phyloP scores from a whole-genome alignment of 1,140 invertebrate genomes.

The Atta colombica region DNA sequence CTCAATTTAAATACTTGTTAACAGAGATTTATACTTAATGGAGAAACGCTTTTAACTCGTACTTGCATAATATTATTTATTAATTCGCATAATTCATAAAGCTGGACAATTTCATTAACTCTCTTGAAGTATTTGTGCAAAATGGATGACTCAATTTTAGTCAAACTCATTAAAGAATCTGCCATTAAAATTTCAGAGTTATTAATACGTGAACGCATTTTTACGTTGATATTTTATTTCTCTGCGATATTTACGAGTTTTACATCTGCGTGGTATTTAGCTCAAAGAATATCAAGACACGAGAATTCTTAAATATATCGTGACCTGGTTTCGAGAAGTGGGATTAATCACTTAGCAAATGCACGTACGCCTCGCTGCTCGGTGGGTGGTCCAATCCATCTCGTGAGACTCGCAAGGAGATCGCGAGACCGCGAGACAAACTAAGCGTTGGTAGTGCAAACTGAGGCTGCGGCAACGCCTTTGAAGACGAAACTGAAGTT shows the following conservation, averaged over 20 bases:
- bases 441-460: conserved; percentile 46
- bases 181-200: neutral
- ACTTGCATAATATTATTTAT: conserved; percentile 30
- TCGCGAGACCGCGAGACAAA: conserved; percentile 60
- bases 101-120: conserved; percentile 4
- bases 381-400: conserved; percentile 54
- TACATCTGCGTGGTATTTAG: neutral
- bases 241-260: neutral
- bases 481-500: conserved; percentile 49
- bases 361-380: conserved; percentile 5
- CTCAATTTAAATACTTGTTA: conserved; percentile 34
- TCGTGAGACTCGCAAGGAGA: conserved; percentile 46
- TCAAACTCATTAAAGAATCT: neutral
- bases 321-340: conserved; percentile 21
- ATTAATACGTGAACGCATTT: neutral
- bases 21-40: conserved; percentile 37
- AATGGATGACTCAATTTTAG: conserved; percentile 24
- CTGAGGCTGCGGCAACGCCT: conserved; percentile 42
- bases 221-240: neutral
- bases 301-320: conserved; percentile 45
- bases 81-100: conserved; percentile 44
- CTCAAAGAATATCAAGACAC: neutral
- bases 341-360: conserved; percentile 62
- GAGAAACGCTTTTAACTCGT: neutral
- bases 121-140: neutral